Base-by-base conservation (phyloP, 2,113 vertebrate species). In the Sylvietta virens region DNA sequence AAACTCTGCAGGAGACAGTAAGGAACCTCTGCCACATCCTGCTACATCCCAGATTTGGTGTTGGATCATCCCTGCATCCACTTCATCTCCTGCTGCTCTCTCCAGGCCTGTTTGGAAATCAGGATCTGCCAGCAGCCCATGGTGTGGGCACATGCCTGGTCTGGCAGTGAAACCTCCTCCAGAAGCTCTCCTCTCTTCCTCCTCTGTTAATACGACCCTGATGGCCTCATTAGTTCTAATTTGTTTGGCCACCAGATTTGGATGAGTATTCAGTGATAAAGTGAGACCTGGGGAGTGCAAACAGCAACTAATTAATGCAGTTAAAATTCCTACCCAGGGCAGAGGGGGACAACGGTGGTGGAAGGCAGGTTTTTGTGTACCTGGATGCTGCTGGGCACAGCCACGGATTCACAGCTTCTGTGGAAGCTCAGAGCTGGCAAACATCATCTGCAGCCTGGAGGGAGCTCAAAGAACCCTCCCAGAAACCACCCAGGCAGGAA, bases 151-250 rank as follows among this genome's bases (percentile, higher is more conserved):
- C 7, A 4, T 88, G 78, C n/a, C 66, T 9, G 1, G 27, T 45
- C 74, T 87, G 89, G 80, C 89, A 95, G 6, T 27, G 71, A 92
- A 95, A 14, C n/a, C 70, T 82, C 70, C 60, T 78, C 71, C 45
- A 0, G 83, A 92, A 96, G 70, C 80, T 89, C 84, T 95, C 89
- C 88, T 37, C 8, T 78, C 88, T 54, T 58, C 51, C 70, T 44
- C 60, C 47, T 48, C 1, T 90, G 85, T 78, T 93, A 81, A 90
- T 71, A 21, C 70, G 91, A 97, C 96, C 95, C 93, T 73, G 95
- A 95, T 88, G 95, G 81, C 91, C 96, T 97, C 96, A 96, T 97
- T 96, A 97, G 88, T 58, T 94, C 94, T 97, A 97, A 97, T 97
- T 97, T 97, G 95, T 96, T 94, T 97, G 92, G 96, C 94, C 90